Evolutionary conservation across 2,797 vertebrate species (phyloP).

Genomic region (Alcedo quadribrachys): DNA sequence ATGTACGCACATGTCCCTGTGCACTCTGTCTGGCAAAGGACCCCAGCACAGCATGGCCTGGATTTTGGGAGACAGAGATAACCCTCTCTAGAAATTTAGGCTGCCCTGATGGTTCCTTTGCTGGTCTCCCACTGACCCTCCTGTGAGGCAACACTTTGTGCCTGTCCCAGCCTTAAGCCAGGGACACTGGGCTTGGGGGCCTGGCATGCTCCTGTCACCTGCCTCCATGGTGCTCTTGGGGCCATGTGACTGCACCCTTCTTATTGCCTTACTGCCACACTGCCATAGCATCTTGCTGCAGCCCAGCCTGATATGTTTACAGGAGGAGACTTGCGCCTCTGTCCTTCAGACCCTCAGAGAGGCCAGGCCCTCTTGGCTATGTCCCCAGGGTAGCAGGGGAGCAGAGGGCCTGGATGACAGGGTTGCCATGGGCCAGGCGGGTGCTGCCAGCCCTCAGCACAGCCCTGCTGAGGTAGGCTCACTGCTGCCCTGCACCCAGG

Average conservation of each 20-base stretch:
- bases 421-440: background rate
- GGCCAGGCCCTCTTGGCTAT: background rate
- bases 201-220: background rate
- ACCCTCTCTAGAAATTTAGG: background rate
- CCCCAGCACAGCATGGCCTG: background rate
- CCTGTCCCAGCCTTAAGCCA: background rate
- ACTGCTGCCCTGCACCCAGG: background rate
- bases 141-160: background rate
- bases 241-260: background rate
- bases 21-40: background rate
- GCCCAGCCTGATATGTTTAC: slow-evolving; percentile 1
- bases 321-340: background rate
- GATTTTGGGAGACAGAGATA: background rate
- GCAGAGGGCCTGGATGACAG: background rate
- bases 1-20: fast-evolving
- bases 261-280: slow-evolving; percentile 77
- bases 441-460: background rate
- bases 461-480: background rate
- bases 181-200: background rate
- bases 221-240: background rate
- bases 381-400: fast-evolving
- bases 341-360: background rate
- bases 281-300: slow-evolving; percentile 1
- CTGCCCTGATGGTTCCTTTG: background rate
- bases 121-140: background rate